Percentiles rank a stretch among this genome's conserved stretches.
phyloP scores from a whole-genome alignment of 2,797 vertebrate species.

The Platyrinchus mystaceus region DNA sequence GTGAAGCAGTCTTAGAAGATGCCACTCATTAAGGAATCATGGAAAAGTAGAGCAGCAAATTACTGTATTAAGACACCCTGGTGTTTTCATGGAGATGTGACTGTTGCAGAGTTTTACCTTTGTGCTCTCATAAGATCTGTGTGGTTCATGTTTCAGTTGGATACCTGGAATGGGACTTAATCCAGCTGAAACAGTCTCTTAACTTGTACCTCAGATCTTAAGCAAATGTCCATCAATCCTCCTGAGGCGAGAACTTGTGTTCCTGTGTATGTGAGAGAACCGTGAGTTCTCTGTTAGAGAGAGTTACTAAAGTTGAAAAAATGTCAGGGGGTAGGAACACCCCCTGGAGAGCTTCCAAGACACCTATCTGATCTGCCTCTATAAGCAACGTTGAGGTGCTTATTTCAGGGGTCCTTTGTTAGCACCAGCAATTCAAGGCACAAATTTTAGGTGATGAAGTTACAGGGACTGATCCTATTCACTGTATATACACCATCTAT shows the following conservation, averaged over 20 bases:
- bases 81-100: background rate
- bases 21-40: background rate
- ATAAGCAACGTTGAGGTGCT: fast-evolving
- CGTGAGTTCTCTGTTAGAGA: background rate
- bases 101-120: background rate
- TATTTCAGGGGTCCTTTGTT: background rate
- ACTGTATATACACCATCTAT: background rate
- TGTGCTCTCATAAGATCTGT: background rate
- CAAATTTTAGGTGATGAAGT: background rate
- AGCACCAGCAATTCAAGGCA: background rate
- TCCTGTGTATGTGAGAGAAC: background rate
- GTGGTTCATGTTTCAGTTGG: background rate
- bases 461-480: background rate
- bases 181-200: background rate
- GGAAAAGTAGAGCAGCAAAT: background rate
- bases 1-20: background rate
- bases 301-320: background rate
- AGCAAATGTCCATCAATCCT: background rate
- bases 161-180: background rate
- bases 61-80: background rate
- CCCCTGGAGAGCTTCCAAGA: background rate
- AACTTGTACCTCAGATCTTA: background rate
- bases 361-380: background rate
- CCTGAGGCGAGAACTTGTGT: background rate
- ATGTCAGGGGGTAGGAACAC: background rate